Conservation (phyloP, 2,797 vertebrate genomes). For the Spondyliosoma cantharus region DNA sequence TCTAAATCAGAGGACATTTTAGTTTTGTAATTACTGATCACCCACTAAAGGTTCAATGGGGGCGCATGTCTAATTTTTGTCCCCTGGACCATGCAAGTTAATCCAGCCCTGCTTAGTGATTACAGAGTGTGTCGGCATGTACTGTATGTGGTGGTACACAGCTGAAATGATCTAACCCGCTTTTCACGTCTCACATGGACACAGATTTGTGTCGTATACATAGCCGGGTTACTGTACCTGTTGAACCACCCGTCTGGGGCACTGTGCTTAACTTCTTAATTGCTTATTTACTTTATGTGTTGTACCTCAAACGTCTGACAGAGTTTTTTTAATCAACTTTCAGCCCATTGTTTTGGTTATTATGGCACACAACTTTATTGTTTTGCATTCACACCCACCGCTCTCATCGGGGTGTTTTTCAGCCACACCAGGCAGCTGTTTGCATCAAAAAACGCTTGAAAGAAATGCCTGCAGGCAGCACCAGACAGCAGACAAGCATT, state of each 20-base stretch:
- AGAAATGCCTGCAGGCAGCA: no score
- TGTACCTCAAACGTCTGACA: no score
- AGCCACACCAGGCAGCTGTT: not conserved
- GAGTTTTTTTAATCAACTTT: not conserved
- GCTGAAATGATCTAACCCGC: conserved; percentile 53
- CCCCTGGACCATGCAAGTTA: not conserved
- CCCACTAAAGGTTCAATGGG: not conserved
- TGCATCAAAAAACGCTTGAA: not conserved
- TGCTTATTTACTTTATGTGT: not conserved
- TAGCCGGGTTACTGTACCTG: no score
- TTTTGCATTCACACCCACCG: not conserved
- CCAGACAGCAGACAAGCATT: not conserved
- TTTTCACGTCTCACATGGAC: conserved; percentile 24
- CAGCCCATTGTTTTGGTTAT: not conserved
- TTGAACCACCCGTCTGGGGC: not conserved
- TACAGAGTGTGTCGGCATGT: conserved; percentile 9
- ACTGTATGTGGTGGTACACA: conserved; percentile 17
- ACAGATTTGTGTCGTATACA: conserved; percentile 5
- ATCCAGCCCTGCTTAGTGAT: not conserved
- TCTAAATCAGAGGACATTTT: no score
- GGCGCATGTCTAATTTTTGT: not conserved
- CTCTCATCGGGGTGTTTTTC: not conserved
- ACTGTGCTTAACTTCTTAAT: not conserved
- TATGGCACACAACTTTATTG: not conserved
- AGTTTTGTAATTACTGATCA: not conserved